Evolutionary conservation across 2,888 invertebrate genomes (phyloP), one percentile per base, ranked within the genome.

Genomic region (Allacma fusca): DNA sequence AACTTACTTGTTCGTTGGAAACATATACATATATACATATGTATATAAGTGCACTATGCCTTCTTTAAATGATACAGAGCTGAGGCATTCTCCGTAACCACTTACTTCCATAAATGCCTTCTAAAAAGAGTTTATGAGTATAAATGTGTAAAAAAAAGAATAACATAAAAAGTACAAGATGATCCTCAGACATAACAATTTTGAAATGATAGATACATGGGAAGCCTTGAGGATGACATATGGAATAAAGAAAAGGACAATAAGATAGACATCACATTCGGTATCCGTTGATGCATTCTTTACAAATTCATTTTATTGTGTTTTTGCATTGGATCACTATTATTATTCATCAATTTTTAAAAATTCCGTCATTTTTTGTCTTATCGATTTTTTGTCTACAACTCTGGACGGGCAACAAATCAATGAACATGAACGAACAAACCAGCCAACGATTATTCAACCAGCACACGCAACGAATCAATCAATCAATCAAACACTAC

Each of bases 371-470:
- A 59, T 72, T 72, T 59, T 72, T 44, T 29, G 28, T 72, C 24
- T 59, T 72, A 50, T 29, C 44, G 12, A 16, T 23, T 69, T 21
- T 34, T 59, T 70, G 70, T 70, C 70, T 70, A 70, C 43, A 70
- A 57, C 50, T 72, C n/a, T 72, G 72, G 72, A 72, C 72, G 72
- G 72, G 72, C 72, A 72, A 72, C 72, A 72, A 72, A 72, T 72
- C 50, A 68, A 68, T 68, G 40, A 72, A 70, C 44, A 70, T 70
- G 16, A 70, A 72, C 34, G 29, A 72, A 72, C 72, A 24, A 72
- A 72, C 59, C 72, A 72, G 59, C 72, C 72, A 72, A 57, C 57
- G 21, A 59, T 72, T 26, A 72, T 50, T 5, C 72, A 59, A 72
- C 29, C 23, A 62, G 62, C 24, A 62, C 62, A 62, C n/a, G 24